Base-by-base conservation (phyloP, 2,888 invertebrate genomes). In the Sepioteuthis lessoniana region DNA sequence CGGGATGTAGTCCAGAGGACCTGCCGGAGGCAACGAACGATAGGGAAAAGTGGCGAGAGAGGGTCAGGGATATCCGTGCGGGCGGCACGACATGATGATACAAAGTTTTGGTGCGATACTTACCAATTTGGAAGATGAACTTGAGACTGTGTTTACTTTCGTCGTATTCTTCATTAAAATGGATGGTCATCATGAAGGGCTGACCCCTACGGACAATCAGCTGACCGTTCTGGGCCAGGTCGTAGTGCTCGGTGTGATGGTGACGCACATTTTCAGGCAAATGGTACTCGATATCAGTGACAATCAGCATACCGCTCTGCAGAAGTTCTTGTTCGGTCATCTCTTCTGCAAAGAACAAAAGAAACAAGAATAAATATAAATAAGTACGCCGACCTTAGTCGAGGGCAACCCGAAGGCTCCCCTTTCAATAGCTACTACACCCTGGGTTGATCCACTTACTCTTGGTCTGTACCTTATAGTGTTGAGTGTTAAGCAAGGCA, bases 151-250 rank as follows among this genome's bases (percentile, higher is more conserved):
- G 55, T 50, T 93, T 93, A 16, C 35, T 50, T 50, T 93, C 60
- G 25, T 93, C 55, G 60, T 37, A 93, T 21, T 50, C 60, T 60
- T 93, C 60, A 60, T 93, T 47, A 16, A 93, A 93, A 4, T 35
- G 38, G 7, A 93, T 60, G 35, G 93, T 93, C 93, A 93, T 35
- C 93, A 60, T 93, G 55, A 93, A 93, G 5, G 50, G 55, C 16
- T 93, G 93, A 50, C 93, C 93, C 35, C 93, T 60, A n/a, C 93
- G 50, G 50, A 93, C 93, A 16, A 93, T 60, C 55, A 93, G 28
- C 35, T 60, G 50, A 37, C 93, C 93, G 25, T 93, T 93, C 37
- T 93, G 93, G 38, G 38, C 38, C 4, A 93, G 28, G 25, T 60
- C 93, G 37, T 60, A 93, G 35, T 93, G 50, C 4, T 93, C 93